Conservation (phyloP, 2,113 vertebrate species). For the Willisornis vidua region DNA sequence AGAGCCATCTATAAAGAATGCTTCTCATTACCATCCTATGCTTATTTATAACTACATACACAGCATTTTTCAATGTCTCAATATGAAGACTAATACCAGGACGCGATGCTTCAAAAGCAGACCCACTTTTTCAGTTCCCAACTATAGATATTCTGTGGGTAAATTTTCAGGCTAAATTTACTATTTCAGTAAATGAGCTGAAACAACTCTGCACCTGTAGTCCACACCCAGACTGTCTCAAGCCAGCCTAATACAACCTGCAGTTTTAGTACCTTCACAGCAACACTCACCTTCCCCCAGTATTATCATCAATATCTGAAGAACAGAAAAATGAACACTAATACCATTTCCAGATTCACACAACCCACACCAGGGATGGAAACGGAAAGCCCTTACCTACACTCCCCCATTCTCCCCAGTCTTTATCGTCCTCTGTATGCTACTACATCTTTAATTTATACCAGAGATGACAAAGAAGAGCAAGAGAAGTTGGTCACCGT, state of each 20-base stretch:
- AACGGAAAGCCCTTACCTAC: neutral
- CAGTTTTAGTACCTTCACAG: neutral
- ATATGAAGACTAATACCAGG: neutral
- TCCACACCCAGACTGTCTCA: rapidly evolving
- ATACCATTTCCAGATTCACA: neutral
- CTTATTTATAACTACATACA: neutral
- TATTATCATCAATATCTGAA: neutral
- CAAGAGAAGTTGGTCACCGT: neutral
- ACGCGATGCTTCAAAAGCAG: neutral
- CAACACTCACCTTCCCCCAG: neutral
- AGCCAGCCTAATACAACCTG: neutral
- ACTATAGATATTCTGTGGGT: neutral
- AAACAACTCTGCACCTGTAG: neutral
- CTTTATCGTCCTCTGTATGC: neutral
- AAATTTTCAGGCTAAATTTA: neutral
- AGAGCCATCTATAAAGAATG: neutral
- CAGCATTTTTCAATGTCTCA: neutral
- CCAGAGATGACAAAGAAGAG: neutral
- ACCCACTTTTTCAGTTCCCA: neutral
- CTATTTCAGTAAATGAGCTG: neutral
- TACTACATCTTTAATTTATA: neutral
- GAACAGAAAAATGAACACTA: neutral
- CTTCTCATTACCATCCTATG: neutral
- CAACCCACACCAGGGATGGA: neutral
- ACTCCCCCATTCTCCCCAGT: neutral